Conservation (phyloP, 37 sponge, comb jelly and placozoan species). For the Trichoplax adhaerens region DNA sequence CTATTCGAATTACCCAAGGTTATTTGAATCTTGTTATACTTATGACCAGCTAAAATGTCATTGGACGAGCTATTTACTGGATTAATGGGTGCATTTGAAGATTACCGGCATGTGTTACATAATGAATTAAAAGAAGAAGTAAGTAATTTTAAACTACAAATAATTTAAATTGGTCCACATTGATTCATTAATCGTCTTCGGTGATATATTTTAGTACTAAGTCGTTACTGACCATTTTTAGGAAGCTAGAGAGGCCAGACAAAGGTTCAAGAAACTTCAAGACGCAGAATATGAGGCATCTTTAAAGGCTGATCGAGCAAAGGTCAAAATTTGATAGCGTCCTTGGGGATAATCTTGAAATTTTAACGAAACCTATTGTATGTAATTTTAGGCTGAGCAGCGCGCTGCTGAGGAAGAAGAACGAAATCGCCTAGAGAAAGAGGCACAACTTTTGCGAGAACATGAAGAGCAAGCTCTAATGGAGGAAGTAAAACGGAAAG, state of each 20-base stretch:
- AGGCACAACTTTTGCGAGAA: too few species aligned
- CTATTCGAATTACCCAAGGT: background rate
- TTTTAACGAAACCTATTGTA: too few species aligned
- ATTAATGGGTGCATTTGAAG: conserved; percentile 37
- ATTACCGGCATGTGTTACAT: conserved; percentile 14
- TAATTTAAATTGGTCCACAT: too few species aligned
- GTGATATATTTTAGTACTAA: too few species aligned
- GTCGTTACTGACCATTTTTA: background rate
- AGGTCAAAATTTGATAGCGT: conserved; percentile 5
- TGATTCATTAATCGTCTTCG: too few species aligned
- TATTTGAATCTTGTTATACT: background rate
- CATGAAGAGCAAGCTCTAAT: too few species aligned
- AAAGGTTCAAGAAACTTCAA: conserved; percentile 50
- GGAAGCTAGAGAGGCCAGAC: conserved; percentile 36
- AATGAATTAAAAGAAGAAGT: conserved; percentile 54
- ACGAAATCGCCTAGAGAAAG: too few species aligned
- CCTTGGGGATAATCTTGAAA: too few species aligned
- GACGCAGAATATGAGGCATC: conserved; percentile 57
- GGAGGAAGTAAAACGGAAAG: too few species aligned
- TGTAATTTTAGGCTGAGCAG: too few species aligned
- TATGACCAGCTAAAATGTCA: conserved; percentile 27
- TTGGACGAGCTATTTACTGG: conserved; percentile 36
- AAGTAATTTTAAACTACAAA: background rate
- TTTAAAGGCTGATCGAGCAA: conserved; percentile 40
- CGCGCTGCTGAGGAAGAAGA: too few species aligned